Conservation (phyloP, 1,140 invertebrate genomes). For the Batillaria attramentaria region DNA sequence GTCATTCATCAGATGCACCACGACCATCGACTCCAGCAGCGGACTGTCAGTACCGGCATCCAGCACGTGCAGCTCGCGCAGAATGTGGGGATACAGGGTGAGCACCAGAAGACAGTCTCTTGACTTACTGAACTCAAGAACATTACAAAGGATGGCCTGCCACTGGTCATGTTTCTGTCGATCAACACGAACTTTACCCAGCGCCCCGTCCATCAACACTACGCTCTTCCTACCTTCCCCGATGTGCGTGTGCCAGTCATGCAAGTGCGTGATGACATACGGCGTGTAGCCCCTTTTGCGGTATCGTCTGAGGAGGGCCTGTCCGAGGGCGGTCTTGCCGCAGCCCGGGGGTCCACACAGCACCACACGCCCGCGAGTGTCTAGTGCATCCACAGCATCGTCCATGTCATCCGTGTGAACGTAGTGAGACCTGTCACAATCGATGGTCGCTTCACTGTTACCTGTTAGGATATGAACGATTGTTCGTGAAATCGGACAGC, state of each 20-base stretch:
- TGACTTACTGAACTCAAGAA: background rate
- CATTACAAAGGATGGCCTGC: background rate
- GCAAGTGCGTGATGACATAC: background rate
- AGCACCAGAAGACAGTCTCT: background rate
- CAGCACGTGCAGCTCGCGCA: background rate
- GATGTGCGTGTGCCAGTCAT: background rate
- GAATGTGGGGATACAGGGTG: background rate
- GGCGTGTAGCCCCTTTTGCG: too few relatives aligned
- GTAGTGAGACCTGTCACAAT: too few relatives aligned
- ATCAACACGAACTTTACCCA: background rate
- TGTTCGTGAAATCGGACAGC: too few relatives aligned
- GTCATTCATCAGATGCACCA: background rate
- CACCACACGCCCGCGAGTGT: background rate
- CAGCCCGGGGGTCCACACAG: background rate
- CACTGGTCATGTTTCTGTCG: background rate
- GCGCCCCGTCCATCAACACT: background rate
- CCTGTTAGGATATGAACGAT: too few relatives aligned
- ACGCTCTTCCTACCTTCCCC: background rate
- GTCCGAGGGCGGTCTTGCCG: conserved; percentile 3
- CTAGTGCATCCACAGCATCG: too few relatives aligned
- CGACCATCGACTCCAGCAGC: background rate
- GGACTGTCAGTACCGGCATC: background rate
- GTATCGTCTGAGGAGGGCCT: conserved; percentile 4
- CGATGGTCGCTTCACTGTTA: too few relatives aligned
- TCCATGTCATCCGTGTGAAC: too few relatives aligned